phyloP scores from a whole-genome alignment of 2,888 invertebrate species.

The Melanophora roralis region DNA sequence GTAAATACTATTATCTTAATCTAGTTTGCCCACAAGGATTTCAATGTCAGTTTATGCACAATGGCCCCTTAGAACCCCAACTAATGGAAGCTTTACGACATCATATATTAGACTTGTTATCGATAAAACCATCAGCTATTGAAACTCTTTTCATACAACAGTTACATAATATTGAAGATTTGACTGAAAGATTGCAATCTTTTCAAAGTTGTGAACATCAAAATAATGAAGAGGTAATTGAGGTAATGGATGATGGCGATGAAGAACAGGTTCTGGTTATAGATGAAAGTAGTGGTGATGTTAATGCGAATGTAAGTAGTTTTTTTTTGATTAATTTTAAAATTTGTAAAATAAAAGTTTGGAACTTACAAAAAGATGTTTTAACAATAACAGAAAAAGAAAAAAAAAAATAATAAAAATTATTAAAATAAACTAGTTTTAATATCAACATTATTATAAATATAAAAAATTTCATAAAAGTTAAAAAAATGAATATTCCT shows the following conservation, averaged over 20 bases:
- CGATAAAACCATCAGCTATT: neutral
- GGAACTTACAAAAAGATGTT: no score
- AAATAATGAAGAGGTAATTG: conserved; percentile 23
- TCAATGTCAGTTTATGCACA: conserved; percentile 54
- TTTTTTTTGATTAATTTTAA: neutral
- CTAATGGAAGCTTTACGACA: conserved; percentile 28
- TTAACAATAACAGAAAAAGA: no score
- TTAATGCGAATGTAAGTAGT: conserved; percentile 27
- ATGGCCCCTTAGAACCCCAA: conserved; percentile 33
- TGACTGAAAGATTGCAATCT: conserved; percentile 16
- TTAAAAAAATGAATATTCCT: no score
- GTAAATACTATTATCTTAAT: conserved; percentile 96
- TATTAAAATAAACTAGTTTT: no score
- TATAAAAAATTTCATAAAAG: no score
- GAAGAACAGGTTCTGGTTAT: conserved; percentile 21
- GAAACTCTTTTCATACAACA: conserved; percentile 44
- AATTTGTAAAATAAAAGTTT: no score
- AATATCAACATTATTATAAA: no score
- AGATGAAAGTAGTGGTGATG: conserved; percentile 25
- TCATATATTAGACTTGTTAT: conserved; percentile 48
- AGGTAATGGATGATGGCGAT: conserved; percentile 39
- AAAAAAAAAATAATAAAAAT: no score
- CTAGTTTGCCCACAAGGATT: conserved; percentile 84
- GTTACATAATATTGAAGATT: conserved; percentile 37
- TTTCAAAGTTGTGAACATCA: conserved; percentile 4